These are phyloP conservation scores for Fragum whitleyi DNA, from an alignment of 2,888 invertebrate species.

Conservation along the genomic window DNA sequence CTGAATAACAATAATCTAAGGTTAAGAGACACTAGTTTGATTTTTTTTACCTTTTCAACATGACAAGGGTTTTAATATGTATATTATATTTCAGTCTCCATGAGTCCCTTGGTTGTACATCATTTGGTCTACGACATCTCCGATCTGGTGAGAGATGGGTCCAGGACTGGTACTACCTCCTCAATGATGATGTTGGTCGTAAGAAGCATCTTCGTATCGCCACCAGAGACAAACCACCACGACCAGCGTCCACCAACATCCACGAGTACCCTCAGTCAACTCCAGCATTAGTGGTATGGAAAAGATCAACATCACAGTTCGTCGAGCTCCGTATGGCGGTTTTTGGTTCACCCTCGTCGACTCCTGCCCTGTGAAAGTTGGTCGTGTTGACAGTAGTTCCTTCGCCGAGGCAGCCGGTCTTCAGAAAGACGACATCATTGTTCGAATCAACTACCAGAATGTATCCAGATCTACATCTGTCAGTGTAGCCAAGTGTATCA, in stretches of 20 bases:
- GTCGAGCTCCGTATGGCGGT: slow-evolving; percentile 72
- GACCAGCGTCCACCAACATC: slow-evolving; percentile 2
- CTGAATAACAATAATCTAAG: too few relatives aligned
- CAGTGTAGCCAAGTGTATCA: slow-evolving; percentile 81
- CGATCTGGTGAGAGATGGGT: slow-evolving; percentile 88
- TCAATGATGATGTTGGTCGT: slow-evolving; percentile 88
- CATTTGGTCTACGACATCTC: slow-evolving; percentile 93
- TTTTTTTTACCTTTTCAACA: too few relatives aligned
- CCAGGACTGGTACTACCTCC: slow-evolving; percentile 91
- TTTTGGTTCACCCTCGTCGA: slow-evolving; percentile 83
- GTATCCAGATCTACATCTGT: slow-evolving; percentile 81
- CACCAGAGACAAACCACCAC: slow-evolving; percentile 48
- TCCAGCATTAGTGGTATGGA: slow-evolving; percentile 47
- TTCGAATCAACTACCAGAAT: slow-evolving; percentile 82
- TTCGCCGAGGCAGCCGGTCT: slow-evolving; percentile 78
- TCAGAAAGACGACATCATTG: slow-evolving; percentile 77
- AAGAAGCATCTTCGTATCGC: slow-evolving; percentile 85
- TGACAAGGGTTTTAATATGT: too few relatives aligned
- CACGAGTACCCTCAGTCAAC: slow-evolving; percentile 51
- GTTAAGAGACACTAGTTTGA: too few relatives aligned
- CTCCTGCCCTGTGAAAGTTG: slow-evolving; percentile 80
- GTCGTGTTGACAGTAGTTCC: slow-evolving; percentile 80
- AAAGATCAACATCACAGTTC: slow-evolving; percentile 62
- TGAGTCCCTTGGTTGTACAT: slow-evolving; percentile 97
- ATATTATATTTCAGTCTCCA: slow-evolving; percentile 92